These are phyloP conservation scores for Drosophila niveifrons DNA, from an alignment of 2,888 invertebrate species.

Conservation along the genomic window DNA sequence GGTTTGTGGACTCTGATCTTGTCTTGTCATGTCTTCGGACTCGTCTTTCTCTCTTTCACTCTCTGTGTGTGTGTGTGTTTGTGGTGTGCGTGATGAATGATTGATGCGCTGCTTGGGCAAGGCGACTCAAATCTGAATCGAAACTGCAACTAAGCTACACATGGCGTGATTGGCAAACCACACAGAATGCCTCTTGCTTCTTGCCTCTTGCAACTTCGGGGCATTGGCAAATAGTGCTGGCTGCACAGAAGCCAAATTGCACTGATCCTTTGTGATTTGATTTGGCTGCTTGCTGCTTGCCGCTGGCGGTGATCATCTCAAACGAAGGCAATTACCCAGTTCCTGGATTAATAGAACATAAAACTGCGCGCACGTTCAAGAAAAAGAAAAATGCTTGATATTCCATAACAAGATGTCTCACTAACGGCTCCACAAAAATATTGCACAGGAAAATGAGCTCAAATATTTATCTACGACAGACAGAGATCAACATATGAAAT, in stretches of 20 bases:
- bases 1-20: constrained; percentile 32
- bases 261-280: constrained; percentile 66
- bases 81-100: constrained; percentile 75
- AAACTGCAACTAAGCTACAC: constrained; percentile 80
- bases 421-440: constrained; percentile 61
- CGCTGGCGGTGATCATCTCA: constrained; percentile 42
- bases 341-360: constrained; percentile 48
- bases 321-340: constrained; percentile 64
- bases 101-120: constrained; percentile 77
- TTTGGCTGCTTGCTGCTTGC: constrained; percentile 41
- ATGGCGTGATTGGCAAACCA: constrained; percentile 72
- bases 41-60: constrained; percentile 5
- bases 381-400: constrained; percentile 34
- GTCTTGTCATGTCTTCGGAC: constrained; percentile 16
- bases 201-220: not conserved
- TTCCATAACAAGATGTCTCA: constrained; percentile 61
- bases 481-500: not conserved
- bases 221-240: constrained; percentile 61
- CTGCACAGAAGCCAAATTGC: constrained; percentile 83
- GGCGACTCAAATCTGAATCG: constrained; percentile 73
- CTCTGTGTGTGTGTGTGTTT: not conserved
- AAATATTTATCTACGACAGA: constrained; percentile 12
- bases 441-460: constrained; percentile 10
- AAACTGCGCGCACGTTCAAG: constrained; percentile 23
- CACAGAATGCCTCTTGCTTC: constrained; percentile 60